A percentile compares a stretch with the other conserved stretches of the same genome.
These are phyloP conservation scores for Tapirus indicus DNA, from an alignment of 2,797 vertebrate species.

Conservation along the genomic window DNA sequence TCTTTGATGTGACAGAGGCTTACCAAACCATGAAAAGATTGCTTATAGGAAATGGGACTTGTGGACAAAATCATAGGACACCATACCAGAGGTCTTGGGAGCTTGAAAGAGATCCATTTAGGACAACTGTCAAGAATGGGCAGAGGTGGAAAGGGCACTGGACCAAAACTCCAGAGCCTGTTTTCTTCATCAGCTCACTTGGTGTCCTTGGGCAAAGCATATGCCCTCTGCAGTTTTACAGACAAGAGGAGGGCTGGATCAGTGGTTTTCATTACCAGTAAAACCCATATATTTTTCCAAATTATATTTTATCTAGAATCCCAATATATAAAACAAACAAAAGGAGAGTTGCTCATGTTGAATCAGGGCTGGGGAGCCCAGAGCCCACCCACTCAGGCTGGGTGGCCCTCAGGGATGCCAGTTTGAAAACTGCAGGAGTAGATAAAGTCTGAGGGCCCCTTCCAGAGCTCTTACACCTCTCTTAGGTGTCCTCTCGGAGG, in stretches of 20 bases:
- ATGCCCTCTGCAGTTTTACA: background rate
- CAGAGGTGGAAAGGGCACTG: background rate
- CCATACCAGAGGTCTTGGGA: background rate
- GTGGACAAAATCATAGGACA: background rate
- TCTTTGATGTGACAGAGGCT: constrained; percentile 20
- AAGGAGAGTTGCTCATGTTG: background rate
- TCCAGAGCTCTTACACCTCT: background rate
- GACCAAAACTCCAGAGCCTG: background rate
- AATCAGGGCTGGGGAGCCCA: background rate
- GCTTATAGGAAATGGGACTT: constrained; percentile 20
- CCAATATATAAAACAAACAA: background rate
- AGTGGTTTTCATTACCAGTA: constrained; percentile 10
- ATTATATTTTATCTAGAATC: constrained; percentile 19
- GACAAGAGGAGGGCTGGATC: background rate
- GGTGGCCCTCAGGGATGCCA: background rate
- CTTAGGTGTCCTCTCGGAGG: background rate
- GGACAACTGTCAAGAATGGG: background rate
- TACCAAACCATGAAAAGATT: background rate
- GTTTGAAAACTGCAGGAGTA: background rate
- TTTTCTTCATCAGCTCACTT: background rate
- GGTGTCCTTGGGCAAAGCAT: background rate
- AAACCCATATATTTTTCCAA: background rate
- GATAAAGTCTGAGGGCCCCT: background rate
- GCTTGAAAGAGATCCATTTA: background rate
- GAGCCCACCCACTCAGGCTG: background rate